These are phyloP conservation scores for Linyphia triangularis DNA, from an alignment of 2,888 invertebrate genomes.

Conservation along the genomic window DNA sequence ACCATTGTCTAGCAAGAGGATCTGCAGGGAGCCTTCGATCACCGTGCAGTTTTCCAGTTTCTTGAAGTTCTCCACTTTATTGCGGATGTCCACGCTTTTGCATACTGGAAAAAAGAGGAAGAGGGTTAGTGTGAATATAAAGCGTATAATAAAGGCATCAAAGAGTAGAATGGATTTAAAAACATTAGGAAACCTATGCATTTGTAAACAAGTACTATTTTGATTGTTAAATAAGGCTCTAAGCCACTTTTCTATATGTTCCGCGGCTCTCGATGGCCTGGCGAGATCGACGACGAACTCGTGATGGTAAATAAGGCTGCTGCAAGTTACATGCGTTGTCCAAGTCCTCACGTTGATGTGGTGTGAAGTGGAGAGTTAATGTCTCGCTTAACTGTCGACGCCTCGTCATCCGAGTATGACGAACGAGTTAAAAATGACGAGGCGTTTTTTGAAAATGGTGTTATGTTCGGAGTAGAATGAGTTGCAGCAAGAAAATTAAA, in stretches of 20 bases:
- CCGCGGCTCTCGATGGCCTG: no score
- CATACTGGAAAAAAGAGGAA: slow-evolving; percentile 51
- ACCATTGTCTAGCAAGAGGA: slow-evolving; percentile 89
- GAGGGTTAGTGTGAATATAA: background rate
- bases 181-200: background rate
- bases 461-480: no score
- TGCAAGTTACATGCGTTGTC: no score
- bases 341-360: no score
- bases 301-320: no score
- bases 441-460: no score
- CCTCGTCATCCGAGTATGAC: no score
- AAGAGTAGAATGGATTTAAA: background rate
- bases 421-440: no score
- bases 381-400: no score
- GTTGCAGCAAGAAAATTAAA: no score
- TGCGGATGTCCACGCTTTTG: slow-evolving; percentile 85
- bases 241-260: background rate
- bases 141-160: background rate
- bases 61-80: slow-evolving; percentile 83
- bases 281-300: no score
- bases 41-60: slow-evolving; percentile 89
- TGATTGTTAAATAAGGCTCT: background rate
- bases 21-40: slow-evolving; percentile 93
- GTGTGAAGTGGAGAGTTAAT: no score
- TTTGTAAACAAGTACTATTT: background rate